Evolutionary conservation across 2,113 vertebrate genomes (phyloP), one percentile per base, ranked within the genome.

Genomic region (Hucho hucho): DNA sequence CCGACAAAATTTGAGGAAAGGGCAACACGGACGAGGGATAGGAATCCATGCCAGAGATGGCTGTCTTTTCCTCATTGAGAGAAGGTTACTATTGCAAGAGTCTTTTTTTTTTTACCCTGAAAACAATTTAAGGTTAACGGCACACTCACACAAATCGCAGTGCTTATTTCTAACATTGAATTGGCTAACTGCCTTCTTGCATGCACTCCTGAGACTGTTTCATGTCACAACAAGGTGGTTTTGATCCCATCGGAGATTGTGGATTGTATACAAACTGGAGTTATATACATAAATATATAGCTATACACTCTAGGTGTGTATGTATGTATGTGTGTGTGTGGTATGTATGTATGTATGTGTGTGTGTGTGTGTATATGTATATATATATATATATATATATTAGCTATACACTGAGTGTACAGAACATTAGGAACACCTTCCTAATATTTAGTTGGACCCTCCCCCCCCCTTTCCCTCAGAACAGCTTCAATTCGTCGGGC

Each of bases 231-330:
- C 78, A 56, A 85, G 84, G 76, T 84, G 82, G 84, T 83, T 87
- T 84, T 85, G 86, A 86, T 80, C 71, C 79, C 72, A 56, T 78
- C 81, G 76, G 85, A 85, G 80, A 75, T 82, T 80, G 85, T 79
- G 83, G 85, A 75, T 70, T 67, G 89, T 91, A 89, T 90, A 91
- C 88, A 92, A 90, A 87, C 88, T 84, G 91, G 86, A 91, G 89
- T 22, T 89, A 90, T 90, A 90, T 86, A 32, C 29, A 87, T 90
- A 75, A 84, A 83, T 89, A 87, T 92, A 89, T 88, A 89, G 81
- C 83, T 88, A 18, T 32, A 32, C 29, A 32, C 29, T 32, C 5
- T 6, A 32, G 32, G 86, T 92, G 87, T 88, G 88, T 83, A 85
- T 88, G 90, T 88, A 90, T 88, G 89, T 85, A 88, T 90, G n/a